A percentile compares a stretch with the other conserved stretches of the same genome.
Conservation (phyloP, 2,113 vertebrate genomes). For the Ranitomeya imitator region DNA sequence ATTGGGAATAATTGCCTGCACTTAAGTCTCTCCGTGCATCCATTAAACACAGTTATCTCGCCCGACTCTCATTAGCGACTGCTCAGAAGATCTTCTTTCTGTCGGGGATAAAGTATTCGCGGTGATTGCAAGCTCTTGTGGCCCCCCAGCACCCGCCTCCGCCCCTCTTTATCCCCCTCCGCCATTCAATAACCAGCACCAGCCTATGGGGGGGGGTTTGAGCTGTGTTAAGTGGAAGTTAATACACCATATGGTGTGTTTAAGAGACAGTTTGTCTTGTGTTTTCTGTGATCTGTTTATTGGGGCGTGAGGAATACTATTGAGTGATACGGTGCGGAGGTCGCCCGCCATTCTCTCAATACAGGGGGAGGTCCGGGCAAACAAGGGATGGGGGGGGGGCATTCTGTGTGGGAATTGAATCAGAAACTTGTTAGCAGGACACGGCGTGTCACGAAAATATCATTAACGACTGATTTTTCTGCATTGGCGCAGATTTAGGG, state of each 20-base stretch:
- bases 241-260: slow-evolving; percentile 58
- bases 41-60: slow-evolving; percentile 4
- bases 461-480: slow-evolving; percentile 23
- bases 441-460: background rate
- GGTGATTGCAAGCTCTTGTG: slow-evolving; percentile 47
- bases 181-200: background rate
- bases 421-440: background rate
- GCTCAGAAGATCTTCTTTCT: background rate
- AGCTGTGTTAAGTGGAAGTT: slow-evolving; percentile 57
- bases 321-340: slow-evolving; percentile 35
- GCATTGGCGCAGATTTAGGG: background rate
- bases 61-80: background rate
- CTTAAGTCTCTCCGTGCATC: slow-evolving; percentile 9
- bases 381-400: background rate
- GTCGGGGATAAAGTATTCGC: background rate
- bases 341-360: slow-evolving; percentile 24
- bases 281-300: slow-evolving; percentile 39
- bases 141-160: too few relatives aligned
- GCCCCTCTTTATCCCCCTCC: background rate
- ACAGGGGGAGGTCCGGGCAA: slow-evolving; percentile 8
- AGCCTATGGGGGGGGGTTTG: slow-evolving; percentile 29
- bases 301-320: slow-evolving; percentile 50
- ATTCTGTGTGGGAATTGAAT: slow-evolving; percentile 17
- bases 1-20: slow-evolving; percentile 1
- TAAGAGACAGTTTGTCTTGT: slow-evolving; percentile 55